Conservation (phyloP, 2,113 vertebrate species). For the Psophia crepitans region DNA sequence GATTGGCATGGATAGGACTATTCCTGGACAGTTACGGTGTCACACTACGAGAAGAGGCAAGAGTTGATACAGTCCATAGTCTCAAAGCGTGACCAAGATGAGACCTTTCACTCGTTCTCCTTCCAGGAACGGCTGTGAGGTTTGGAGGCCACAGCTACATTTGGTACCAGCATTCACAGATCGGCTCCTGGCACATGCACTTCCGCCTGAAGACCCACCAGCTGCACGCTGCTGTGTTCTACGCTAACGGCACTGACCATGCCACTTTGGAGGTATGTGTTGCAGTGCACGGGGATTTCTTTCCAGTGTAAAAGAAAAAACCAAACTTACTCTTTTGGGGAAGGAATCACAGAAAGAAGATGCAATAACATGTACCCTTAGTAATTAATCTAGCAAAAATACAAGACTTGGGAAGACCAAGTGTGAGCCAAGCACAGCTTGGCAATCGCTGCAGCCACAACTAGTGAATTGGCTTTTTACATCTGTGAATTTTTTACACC, state of each 20-base stretch:
- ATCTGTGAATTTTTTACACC: not conserved
- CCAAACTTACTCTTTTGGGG: not conserved
- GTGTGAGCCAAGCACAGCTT: not conserved
- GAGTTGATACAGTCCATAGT: not conserved
- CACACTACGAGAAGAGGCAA: not conserved
- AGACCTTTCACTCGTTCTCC: not conserved
- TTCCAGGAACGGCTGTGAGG: slow-evolving; percentile 83
- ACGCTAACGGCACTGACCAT: slow-evolving; percentile 73
- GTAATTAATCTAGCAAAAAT: not conserved
- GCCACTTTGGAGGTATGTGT: slow-evolving; percentile 80
- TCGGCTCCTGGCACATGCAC: slow-evolving; percentile 72
- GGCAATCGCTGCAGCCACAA: not conserved
- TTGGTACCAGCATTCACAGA: slow-evolving; percentile 73
- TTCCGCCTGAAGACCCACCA: slow-evolving; percentile 87
- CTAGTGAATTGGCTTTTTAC: not conserved
- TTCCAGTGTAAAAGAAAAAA: not conserved
- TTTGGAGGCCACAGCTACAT: slow-evolving; percentile 85
- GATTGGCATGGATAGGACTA: not conserved
- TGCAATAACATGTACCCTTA: not conserved
- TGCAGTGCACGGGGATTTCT: not conserved
- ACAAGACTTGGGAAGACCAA: not conserved
- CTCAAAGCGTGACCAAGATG: not conserved
- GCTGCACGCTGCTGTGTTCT: slow-evolving; percentile 72
- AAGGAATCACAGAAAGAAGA: not conserved
- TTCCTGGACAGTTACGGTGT: not conserved